phyloP scores from a whole-genome alignment of 2,113 vertebrate genomes.

The Sander vitreus region DNA sequence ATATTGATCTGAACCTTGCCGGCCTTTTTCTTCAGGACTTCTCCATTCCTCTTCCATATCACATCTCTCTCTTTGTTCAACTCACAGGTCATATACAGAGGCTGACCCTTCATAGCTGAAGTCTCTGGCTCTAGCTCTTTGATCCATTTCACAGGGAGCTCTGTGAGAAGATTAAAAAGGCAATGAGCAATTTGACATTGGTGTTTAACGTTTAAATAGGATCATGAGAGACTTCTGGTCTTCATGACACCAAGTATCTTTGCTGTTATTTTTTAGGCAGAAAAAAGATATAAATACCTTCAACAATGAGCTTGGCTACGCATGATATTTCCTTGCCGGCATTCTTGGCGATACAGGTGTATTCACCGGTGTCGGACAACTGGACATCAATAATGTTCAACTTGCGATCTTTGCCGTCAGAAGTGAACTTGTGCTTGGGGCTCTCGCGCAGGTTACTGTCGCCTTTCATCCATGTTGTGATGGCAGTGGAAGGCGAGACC shows the following conservation, averaged over 20 bases:
- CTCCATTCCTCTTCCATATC: constrained; percentile 92
- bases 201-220: not conserved
- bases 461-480: constrained; percentile 97
- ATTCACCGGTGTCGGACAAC: constrained; percentile 96
- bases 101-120: constrained; percentile 91
- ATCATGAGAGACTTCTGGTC: not conserved
- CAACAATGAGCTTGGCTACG: constrained; percentile 94
- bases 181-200: not conserved
- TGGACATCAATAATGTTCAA: constrained; percentile 96
- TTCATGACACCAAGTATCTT: not conserved
- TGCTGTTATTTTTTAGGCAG: not conserved
- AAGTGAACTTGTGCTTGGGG: constrained; percentile 96
- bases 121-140: constrained; percentile 93
- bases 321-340: constrained; percentile 97
- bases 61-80: constrained; percentile 95
- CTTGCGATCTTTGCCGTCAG: constrained; percentile 98
- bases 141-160: constrained; percentile 93
- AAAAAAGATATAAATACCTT: constrained; percentile 87
- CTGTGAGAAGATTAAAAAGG: constrained; percentile 72
- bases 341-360: constrained; percentile 93
- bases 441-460: constrained; percentile 94
- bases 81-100: constrained; percentile 94
- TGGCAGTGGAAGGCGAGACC: constrained; percentile 95
- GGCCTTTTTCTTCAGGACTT: constrained; percentile 83
- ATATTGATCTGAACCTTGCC: constrained; percentile 89